phyloP scores from a whole-genome alignment of 2,797 vertebrate genomes.

The Brotula barbata region DNA sequence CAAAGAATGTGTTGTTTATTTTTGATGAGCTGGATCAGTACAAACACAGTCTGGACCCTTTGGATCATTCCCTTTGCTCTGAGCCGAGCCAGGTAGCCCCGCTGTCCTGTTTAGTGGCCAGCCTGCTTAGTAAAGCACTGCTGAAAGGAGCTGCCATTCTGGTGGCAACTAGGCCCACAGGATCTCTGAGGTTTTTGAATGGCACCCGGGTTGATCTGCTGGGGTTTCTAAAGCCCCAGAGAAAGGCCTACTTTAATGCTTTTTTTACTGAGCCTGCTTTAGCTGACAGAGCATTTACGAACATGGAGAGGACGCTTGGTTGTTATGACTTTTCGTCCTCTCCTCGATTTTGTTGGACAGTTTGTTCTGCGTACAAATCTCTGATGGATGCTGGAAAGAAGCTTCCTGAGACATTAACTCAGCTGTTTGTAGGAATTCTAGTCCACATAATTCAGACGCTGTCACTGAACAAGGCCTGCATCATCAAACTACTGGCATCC shows the following conservation, averaged over 20 bases:
- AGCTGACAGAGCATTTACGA: slow-evolving; percentile 49
- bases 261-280: slow-evolving; percentile 63
- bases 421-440: slow-evolving; percentile 67
- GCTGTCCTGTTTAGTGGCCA: slow-evolving; percentile 61
- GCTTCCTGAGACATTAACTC: slow-evolving; percentile 75
- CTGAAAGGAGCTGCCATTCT: slow-evolving; percentile 73
- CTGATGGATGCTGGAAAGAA: slow-evolving; percentile 45
- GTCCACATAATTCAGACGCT: slow-evolving; percentile 54
- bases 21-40: slow-evolving; percentile 77
- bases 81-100: slow-evolving; percentile 44
- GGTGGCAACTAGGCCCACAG: slow-evolving; percentile 59
- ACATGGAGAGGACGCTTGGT: slow-evolving; percentile 72
- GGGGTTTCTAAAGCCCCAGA: slow-evolving; percentile 77
- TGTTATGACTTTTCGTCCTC: slow-evolving; percentile 70
- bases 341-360: slow-evolving; percentile 81
- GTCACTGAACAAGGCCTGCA: slow-evolving; percentile 6
- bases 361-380: slow-evolving; percentile 67
- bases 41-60: slow-evolving; percentile 50
- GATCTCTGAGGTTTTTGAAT: slow-evolving; percentile 24
- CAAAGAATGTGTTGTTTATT: slow-evolving; percentile 72
- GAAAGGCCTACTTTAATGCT: slow-evolving; percentile 60
- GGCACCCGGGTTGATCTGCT: slow-evolving; percentile 53
- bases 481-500: slow-evolving; percentile 54
- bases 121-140: slow-evolving; percentile 72
- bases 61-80: slow-evolving; percentile 35